Percentiles rank a stretch among this genome's conserved stretches.
These are phyloP conservation scores for Nasonia vitripennis DNA, from an alignment of 1,140 invertebrate genomes.

Conservation along the genomic window DNA sequence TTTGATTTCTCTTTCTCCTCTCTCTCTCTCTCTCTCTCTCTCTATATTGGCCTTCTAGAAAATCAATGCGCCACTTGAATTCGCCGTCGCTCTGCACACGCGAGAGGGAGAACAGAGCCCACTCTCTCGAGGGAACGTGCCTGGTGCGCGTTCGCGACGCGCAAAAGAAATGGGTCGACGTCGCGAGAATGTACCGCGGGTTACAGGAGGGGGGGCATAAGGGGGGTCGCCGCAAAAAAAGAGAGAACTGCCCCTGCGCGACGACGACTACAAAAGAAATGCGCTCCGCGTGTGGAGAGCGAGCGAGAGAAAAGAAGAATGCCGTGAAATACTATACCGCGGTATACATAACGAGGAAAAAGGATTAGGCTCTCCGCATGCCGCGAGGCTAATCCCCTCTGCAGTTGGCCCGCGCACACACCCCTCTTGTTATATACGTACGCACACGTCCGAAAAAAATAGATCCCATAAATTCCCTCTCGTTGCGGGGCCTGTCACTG, in stretches of 20 bases:
- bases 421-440: not conserved
- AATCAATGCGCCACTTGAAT: constrained; percentile 35
- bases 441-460: constrained; percentile 4
- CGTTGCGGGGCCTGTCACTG: not conserved
- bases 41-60: constrained; percentile 14
- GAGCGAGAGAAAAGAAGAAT: constrained; percentile 57
- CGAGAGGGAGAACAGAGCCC: not conserved
- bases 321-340: constrained; percentile 61
- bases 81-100: not conserved
- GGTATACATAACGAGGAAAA: constrained; percentile 61
- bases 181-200: not conserved
- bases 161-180: constrained; percentile 35
- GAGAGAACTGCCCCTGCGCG: not conserved
- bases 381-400: constrained; percentile 54
- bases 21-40: too few relatives aligned
- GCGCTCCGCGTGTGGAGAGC: constrained; percentile 49
- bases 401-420: constrained; percentile 1
- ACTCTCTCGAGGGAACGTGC: not conserved
- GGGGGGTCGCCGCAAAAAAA: not conserved
- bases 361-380: constrained; percentile 61
- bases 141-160: not conserved
- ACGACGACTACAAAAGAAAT: constrained; percentile 52
- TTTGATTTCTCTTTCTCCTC: constrained; percentile 25
- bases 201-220: not conserved
- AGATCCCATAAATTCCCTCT: constrained; percentile 11